A percentile compares a stretch with the other conserved stretches of the same genome.
Evolutionary conservation across 2,113 vertebrate species (phyloP).

Genomic region (Melospiza melodia): DNA sequence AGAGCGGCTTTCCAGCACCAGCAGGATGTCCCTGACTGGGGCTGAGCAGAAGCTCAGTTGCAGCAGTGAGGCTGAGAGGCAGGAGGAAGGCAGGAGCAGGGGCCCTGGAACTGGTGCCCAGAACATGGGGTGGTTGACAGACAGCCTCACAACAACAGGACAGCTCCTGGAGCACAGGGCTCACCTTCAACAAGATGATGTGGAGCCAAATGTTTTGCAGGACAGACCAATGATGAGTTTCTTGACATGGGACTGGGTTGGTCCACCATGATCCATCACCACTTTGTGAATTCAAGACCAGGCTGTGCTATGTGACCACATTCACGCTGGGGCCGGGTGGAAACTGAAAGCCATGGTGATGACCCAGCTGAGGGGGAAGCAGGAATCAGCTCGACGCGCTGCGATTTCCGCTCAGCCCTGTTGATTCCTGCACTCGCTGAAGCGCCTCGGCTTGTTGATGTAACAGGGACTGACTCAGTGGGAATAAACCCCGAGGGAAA

Average conservation of each 20-base stretch:
- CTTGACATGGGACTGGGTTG: fast-evolving
- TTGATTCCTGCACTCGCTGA: neutral
- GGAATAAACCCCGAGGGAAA: conserved; percentile 33
- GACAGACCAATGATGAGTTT: neutral
- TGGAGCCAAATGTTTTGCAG: neutral
- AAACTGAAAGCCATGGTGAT: neutral
- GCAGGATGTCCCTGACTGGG: neutral
- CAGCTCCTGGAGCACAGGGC: fast-evolving
- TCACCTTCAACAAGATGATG: neutral
- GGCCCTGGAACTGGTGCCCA: neutral
- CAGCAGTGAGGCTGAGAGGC: neutral
- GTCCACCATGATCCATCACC: neutral
- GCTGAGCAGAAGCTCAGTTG: neutral
- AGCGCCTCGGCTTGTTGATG: conserved; percentile 9
- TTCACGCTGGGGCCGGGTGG: neutral
- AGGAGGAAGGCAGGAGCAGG: neutral
- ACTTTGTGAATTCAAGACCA: neutral
- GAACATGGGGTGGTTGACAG: neutral
- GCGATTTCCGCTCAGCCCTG: neutral
- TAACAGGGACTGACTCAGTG: conserved; percentile 53
- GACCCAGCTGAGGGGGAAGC: neutral
- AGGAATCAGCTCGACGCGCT: neutral
- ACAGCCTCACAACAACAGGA: neutral
- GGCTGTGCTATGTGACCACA: neutral
- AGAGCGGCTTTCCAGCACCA: fast-evolving